These are phyloP conservation scores for Tachysurus vachellii DNA, from an alignment of 2,113 vertebrate species.

Conservation along the genomic window DNA sequence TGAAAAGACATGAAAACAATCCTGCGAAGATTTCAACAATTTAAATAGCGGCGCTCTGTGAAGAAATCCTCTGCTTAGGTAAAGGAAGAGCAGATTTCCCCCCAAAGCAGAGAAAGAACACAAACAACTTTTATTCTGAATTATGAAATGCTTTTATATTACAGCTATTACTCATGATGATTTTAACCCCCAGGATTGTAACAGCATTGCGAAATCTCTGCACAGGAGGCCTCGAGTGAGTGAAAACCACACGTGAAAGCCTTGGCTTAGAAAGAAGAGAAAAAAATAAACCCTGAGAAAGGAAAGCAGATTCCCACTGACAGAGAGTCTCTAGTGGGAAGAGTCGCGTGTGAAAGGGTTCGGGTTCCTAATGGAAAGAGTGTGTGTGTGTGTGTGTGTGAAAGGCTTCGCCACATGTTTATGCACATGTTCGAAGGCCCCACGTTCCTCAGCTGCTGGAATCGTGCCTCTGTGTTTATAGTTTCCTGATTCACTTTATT, in stretches of 20 bases:
- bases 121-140: background rate
- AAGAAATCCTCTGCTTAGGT: background rate
- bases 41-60: background rate
- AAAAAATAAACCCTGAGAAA: slow-evolving; percentile 22
- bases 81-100: background rate
- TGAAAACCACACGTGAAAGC: background rate
- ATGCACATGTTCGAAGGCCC: slow-evolving; percentile 1
- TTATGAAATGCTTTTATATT: slow-evolving; percentile 14
- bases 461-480: slow-evolving; percentile 14
- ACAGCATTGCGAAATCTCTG: slow-evolving; percentile 2
- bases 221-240: background rate
- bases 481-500: background rate
- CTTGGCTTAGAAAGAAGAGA: background rate
- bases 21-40: background rate
- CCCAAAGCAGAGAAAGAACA: background rate
- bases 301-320: slow-evolving; percentile 33
- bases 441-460: slow-evolving; percentile 1
- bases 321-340: background rate
- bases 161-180: background rate
- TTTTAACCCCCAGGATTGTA: background rate
- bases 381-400: slow-evolving; percentile 22
- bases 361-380: slow-evolving; percentile 16
- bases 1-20: background rate
- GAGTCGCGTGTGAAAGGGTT: slow-evolving; percentile 45
- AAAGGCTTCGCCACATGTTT: slow-evolving; percentile 10